These are phyloP conservation scores for Ailurus styani DNA, from an alignment of 2,113 vertebrate species.

Conservation along the genomic window DNA sequence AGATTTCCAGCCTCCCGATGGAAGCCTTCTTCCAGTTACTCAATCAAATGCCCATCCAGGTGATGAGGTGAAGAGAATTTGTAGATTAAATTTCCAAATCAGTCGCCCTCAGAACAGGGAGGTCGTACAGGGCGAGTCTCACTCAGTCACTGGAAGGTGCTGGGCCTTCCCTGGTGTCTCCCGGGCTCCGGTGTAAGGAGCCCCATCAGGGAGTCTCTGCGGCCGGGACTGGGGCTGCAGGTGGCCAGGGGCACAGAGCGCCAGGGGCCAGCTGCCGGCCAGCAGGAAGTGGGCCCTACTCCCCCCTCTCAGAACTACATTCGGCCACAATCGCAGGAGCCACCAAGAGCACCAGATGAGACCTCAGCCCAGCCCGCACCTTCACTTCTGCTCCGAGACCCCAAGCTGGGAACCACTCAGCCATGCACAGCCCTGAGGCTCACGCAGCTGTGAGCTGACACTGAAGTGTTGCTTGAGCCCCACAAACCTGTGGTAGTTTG, in stretches of 20 bases:
- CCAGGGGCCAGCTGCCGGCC: not conserved
- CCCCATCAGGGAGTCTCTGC: fast-evolving
- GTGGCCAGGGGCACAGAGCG: fast-evolving
- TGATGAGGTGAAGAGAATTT: not conserved
- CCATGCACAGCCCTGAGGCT: fast-evolving
- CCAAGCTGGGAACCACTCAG: not conserved
- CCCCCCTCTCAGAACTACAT: not conserved
- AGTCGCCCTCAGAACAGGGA: no score
- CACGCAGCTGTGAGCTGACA: not conserved
- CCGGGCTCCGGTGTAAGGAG: not conserved
- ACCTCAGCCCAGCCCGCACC: no score
- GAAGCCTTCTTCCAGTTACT: fast-evolving
- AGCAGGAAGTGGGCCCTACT: not conserved
- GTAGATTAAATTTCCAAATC: no score
- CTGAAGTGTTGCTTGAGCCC: no score
- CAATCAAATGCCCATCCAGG: fast-evolving
- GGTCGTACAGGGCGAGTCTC: no score
- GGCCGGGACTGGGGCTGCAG: not conserved
- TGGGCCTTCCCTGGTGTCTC: not conserved
- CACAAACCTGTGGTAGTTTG: fast-evolving
- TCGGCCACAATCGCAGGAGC: not conserved
- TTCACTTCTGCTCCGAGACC: not conserved
- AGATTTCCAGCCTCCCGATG: not conserved
- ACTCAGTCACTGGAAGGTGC: not conserved
- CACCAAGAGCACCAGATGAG: not conserved